Conservation (phyloP, 53 echinoderm and acorn worm species). For the Echinometra lucunter region DNA sequence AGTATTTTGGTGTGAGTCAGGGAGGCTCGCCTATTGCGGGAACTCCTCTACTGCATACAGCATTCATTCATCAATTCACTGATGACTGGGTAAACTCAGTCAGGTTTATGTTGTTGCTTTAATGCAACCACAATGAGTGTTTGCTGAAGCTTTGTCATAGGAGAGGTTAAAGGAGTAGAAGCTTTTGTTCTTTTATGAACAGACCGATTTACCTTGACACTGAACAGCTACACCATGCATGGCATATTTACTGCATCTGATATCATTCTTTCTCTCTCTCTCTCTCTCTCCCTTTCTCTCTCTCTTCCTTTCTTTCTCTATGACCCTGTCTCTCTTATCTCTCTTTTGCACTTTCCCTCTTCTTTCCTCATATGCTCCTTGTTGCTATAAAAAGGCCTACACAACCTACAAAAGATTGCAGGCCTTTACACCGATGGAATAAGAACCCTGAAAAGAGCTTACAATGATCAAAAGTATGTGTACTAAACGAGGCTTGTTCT, state of each 20-base stretch:
- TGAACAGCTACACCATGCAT: slow-evolving; percentile 1
- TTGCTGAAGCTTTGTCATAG: slow-evolving; percentile 5
- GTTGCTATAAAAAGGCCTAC: too few species aligned
- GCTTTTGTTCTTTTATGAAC: slow-evolving; percentile 14
- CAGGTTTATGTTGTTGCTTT: background rate
- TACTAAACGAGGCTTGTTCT: too few species aligned
- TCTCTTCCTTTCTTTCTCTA: slow-evolving; percentile 5
- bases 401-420: background rate
- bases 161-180: background rate
- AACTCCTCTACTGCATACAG: slow-evolving; percentile 9
- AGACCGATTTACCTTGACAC: background rate
- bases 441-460: background rate
- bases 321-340: too few species aligned
- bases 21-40: background rate
- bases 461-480: too few species aligned
- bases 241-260: background rate
- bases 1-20: slow-evolving; percentile 22
- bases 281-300: background rate
- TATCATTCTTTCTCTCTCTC: background rate
- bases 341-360: background rate
- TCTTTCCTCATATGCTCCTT: background rate
- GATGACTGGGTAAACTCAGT: background rate
- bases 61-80: background rate
- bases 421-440: background rate
- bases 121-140: slow-evolving; percentile 23